A percentile compares a stretch with the other conserved stretches of the same genome.
Conservation (phyloP, 1,140 invertebrate species). For the Aphis gossypii region DNA sequence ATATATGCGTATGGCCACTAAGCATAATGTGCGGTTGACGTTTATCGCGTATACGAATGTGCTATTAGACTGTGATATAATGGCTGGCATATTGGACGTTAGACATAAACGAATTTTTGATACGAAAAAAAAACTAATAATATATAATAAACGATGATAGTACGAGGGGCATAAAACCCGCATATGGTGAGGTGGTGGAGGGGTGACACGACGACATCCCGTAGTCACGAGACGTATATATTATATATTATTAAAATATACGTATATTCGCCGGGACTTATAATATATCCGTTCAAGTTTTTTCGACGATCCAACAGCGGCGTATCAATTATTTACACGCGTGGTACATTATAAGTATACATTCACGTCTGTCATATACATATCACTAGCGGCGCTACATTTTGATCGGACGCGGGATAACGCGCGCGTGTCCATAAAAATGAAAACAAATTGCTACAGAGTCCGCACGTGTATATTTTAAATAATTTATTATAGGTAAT, state of each 20-base stretch:
- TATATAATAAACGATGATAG: not conserved
- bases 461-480: not conserved
- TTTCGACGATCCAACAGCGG: too few relatives aligned
- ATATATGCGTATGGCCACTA: not conserved
- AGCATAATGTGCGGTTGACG: not conserved
- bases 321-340: not conserved
- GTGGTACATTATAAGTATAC: too few relatives aligned
- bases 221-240: not conserved
- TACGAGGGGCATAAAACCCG: not conserved
- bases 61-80: not conserved
- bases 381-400: not conserved
- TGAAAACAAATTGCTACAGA: conserved; percentile 33
- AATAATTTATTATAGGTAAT: not conserved
- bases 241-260: not conserved
- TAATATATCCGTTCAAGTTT: not conserved
- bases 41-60: not conserved
- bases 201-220: conserved; percentile 28
- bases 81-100: not conserved
- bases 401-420: not conserved
- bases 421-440: conserved; percentile 39
- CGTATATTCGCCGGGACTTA: not conserved
- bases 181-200: too few relatives aligned
- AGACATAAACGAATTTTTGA: not conserved
- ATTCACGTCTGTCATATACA: not conserved
- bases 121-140: not conserved